Base-by-base conservation (phyloP, 35 echinoderm and acorn worm genomes). In the Lytechinus variegatus region DNA sequence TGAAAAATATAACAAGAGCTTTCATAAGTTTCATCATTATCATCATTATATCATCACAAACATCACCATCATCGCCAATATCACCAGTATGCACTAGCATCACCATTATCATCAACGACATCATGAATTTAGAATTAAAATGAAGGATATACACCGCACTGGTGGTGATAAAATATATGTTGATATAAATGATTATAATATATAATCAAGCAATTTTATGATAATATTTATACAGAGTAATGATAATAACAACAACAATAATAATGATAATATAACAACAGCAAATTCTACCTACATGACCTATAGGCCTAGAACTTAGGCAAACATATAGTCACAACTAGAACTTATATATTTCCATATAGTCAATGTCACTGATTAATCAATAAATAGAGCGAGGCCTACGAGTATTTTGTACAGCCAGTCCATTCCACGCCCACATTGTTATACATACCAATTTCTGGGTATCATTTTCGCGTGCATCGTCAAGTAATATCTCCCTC, bases 401-500 rank as follows among this genome's bases (percentile, higher is more conserved):
- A 58, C 19, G 19, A 79, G 16, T 4, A 24, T 24, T 8, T 24
- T n/a, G 19, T 79, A 79, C 66, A 79, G 6, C n/a, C 19, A 79
- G 19, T 24, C 66, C 19, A 79, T 79, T 79, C 66, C 66, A 79
- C 66, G 66, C 66, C 66, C 66, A 79, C 66, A 79, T 95, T 24
- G 19, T 19, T 10, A 27, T 93, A 96, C 95, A 10, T 94, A 96
- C 95, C 95, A 87, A 27, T 54, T 86, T 86, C 24, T 33, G 91
- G 3, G 57, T 94, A 94, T 87, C 58, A 87, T 94, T 53, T 4
- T 96, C 95, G 27, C 54, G 51, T 28, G 95, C 95, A 89, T 97
- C 95, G 5, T 95, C 95, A 29, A 97, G 87, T 44, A 97, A 89
- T 33, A 52, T 92, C 8, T 97, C 96, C 28, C 95, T 95, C 24